Evolutionary conservation across 2,113 vertebrate genomes (phyloP), one percentile per base, ranked within the genome.

Genomic region (Oncorhynchus nerka): DNA sequence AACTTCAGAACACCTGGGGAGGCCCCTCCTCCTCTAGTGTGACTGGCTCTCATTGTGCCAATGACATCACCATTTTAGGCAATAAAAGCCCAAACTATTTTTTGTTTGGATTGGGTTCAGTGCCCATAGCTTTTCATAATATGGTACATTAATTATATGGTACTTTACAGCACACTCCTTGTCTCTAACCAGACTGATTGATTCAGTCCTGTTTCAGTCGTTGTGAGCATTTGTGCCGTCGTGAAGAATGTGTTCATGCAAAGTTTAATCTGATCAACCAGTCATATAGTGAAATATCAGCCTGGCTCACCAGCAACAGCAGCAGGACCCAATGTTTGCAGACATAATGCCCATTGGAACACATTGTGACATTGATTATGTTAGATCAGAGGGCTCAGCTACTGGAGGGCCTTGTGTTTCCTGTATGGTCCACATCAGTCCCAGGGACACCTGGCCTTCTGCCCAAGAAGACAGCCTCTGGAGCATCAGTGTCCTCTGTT

Each of bases 21-120:
- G 81, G 82, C 75, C 0, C 8, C 26, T 48, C 70, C 30, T 66
- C 64, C 62, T 77, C 82, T 81, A 69, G 81, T 71, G 75, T 71
- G 79, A 75, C 30, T 75, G 75, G 75, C 79, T 68, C 62, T 70
- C 75, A 75, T 84, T 77, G 77, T 69, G 83, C 66, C 57, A 78
- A 82, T 93, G 89, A 91, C 86, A 79, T 92, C 85, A 90, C 79
- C 72, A 28, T 0, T 26, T 57, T 68, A 55, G n/a, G 64, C 79
- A 64, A 67, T 67, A 13, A 73, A 74, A 81, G 20, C 12, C 70
- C 75, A 75, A 71, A 77, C 79, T 3, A 67, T 39, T 34, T 70
- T 55, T 3, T 24, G 70, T 51, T 22, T 26, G 51, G 30, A 62
- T 75, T 75, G 45, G 64, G 72, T 71, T 69, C n/a, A 55, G 12